phyloP scores from a whole-genome alignment of 2,888 invertebrate genomes.

The Eudasyphora cyanicolor region DNA sequence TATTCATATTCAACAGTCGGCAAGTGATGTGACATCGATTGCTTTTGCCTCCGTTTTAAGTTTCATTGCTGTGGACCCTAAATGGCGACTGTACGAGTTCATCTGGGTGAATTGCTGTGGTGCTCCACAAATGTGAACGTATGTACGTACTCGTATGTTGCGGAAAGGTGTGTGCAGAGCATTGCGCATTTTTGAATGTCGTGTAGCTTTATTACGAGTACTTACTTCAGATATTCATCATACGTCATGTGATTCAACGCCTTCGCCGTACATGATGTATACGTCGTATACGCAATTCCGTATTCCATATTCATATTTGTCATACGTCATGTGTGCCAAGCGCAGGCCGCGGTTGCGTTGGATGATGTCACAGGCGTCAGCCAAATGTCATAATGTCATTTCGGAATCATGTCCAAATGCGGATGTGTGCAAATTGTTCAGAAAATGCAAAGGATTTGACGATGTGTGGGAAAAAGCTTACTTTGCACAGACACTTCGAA shows the following conservation, averaged over 20 bases:
- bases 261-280: too few species aligned
- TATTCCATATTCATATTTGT: constrained; percentile 8
- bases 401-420: background rate
- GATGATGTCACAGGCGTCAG: background rate
- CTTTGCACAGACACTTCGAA: too few species aligned
- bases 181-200: background rate
- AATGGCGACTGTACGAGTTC: background rate
- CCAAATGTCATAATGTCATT: constrained; percentile 7
- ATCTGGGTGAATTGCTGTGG: background rate
- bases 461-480: background rate
- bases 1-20: constrained; percentile 50
- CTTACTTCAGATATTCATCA: background rate
- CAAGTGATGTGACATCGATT: constrained; percentile 53
- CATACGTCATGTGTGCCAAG: background rate
- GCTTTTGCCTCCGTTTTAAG: constrained; percentile 3
- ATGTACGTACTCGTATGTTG: background rate
- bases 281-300: too few species aligned
- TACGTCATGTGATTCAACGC: background rate
- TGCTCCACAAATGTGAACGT: background rate
- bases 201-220: background rate
- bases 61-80: background rate
- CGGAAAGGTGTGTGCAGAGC: background rate
- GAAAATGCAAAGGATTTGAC: background rate
- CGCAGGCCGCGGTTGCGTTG: background rate
- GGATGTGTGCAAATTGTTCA: background rate